Conservation (phyloP, 2,797 vertebrate species). For the Erithacus rubecula region DNA sequence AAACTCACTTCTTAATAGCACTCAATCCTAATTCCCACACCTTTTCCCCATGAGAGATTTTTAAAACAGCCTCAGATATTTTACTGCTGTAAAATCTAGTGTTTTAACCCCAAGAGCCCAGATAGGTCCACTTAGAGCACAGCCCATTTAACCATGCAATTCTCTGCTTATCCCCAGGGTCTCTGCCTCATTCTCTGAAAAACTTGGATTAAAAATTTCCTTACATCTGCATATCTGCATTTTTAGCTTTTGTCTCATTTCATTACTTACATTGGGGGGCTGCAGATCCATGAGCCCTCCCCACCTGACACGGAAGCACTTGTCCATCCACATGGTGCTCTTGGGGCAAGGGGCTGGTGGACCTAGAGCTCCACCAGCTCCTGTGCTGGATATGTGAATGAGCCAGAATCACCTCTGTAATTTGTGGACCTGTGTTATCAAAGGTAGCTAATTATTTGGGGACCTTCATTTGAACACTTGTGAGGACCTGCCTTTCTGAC, state of each 20-base stretch:
- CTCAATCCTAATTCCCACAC: neutral
- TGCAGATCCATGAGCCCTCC: neutral
- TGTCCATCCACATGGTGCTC: neutral
- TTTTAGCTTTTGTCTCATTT: neutral
- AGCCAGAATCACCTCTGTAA: neutral
- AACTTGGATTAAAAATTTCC: neutral
- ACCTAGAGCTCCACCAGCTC: neutral
- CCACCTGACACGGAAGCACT: neutral
- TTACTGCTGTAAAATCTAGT: slow-evolving; percentile 45
- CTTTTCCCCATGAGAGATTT: neutral
- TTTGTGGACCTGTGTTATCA: neutral
- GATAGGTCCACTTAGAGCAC: neutral
- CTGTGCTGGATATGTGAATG: neutral
- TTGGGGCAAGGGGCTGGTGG: neutral
- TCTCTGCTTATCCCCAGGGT: neutral
- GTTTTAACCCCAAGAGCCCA: neutral
- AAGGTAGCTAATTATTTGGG: neutral
- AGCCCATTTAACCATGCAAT: neutral
- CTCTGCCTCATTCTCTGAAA: neutral
- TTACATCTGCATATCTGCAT: neutral
- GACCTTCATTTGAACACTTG: neutral
- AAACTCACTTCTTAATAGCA: neutral
- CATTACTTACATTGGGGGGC: neutral
- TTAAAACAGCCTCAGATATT: neutral
- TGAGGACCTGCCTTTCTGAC: neutral